A percentile compares a stretch with the other conserved stretches of the same genome.
Evolutionary conservation across 2,113 vertebrate species (phyloP).

Genomic region (Oncorhynchus gorbuscha): DNA sequence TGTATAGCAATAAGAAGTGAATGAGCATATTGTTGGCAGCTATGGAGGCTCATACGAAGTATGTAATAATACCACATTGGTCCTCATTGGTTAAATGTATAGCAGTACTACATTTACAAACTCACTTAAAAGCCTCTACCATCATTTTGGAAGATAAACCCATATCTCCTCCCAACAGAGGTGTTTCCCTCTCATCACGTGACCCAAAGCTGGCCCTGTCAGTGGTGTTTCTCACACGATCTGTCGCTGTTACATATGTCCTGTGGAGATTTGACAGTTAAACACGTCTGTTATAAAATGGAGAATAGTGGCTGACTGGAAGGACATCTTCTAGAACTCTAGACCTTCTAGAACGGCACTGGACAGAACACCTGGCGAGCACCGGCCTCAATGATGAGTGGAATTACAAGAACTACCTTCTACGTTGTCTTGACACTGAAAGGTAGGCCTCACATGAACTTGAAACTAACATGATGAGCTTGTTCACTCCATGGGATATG

Average conservation of each 20-base stretch:
- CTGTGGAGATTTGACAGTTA: conserved; percentile 4
- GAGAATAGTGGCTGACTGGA: background rate
- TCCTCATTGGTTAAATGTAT: background rate
- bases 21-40: too few species aligned
- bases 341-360: background rate
- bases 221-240: conserved; percentile 23
- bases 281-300: background rate
- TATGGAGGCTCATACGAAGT: too few species aligned
- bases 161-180: conserved; percentile 68
- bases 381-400: conserved; percentile 39
- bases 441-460: conserved; percentile 47
- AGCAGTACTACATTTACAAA: background rate
- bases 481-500: too few species aligned
- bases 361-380: background rate
- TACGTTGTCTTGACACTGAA: conserved; percentile 31
- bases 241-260: background rate
- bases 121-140: conserved; percentile 3
- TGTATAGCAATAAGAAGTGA: too few species aligned
- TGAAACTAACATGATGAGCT: too few species aligned
- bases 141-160: conserved; percentile 46
- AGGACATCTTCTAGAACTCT: background rate
- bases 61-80: background rate
- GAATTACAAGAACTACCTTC: conserved; percentile 1
- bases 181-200: conserved; percentile 34
- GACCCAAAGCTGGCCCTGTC: background rate